Evolutionary conservation across 2,888 invertebrate genomes (phyloP).

Genomic region (Plebejus melissa): DNA sequence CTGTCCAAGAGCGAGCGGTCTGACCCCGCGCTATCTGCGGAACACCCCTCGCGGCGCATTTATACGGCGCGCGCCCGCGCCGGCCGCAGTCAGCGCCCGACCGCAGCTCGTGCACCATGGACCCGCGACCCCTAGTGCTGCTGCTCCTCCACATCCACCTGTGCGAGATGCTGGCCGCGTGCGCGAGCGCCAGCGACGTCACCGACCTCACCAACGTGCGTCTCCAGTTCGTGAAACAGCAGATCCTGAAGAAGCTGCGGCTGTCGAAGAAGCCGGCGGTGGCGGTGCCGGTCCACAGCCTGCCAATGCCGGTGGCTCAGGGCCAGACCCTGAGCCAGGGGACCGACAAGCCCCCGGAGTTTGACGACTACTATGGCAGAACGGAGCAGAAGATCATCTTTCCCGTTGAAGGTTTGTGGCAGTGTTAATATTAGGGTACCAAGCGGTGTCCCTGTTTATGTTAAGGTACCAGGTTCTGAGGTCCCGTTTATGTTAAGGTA

Average conservation of each 20-base stretch:
- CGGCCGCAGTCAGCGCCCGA: constrained; percentile 51
- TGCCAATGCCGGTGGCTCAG: constrained; percentile 88
- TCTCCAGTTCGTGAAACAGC: constrained; percentile 90
- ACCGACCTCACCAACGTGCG: constrained; percentile 82
- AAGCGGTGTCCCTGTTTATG: background rate
- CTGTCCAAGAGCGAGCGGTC: constrained; percentile 37
- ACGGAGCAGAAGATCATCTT: constrained; percentile 91
- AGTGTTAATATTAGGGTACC: background rate
- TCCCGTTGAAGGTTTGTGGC: constrained; percentile 83
- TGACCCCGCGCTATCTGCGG: constrained; percentile 35
- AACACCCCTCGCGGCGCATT: constrained; percentile 35
- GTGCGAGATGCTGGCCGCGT: constrained; percentile 52
- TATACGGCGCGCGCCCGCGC: constrained; percentile 33
- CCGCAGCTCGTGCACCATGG: constrained; percentile 56
- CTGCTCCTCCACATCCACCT: constrained; percentile 37
- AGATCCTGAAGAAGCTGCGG: constrained; percentile 88
- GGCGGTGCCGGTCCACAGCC: constrained; percentile 78
- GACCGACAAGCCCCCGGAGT: constrained; percentile 77
- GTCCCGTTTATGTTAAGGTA: background rate
- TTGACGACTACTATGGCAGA: constrained; percentile 90
- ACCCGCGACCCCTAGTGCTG: constrained; percentile 52
- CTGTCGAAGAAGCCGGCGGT: constrained; percentile 86
- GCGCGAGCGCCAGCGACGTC: constrained; percentile 68
- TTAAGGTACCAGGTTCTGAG: background rate
- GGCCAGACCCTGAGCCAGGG: constrained; percentile 82